phyloP scores from a whole-genome alignment of 2,888 invertebrate genomes.

The Tinea semifulvella region DNA sequence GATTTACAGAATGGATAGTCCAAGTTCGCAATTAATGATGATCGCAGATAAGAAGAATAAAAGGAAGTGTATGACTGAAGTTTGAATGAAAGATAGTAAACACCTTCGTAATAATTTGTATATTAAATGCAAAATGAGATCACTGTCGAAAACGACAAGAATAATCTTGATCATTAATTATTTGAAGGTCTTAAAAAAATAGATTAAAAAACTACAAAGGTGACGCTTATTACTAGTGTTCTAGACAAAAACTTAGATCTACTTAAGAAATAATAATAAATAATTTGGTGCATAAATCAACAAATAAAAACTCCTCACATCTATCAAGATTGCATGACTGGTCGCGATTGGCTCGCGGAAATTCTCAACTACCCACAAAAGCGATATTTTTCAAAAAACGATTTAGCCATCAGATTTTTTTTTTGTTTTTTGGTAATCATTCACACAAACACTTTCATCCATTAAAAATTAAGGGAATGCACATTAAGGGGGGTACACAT shows the following conservation, averaged over 20 bases:
- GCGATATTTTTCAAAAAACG: conserved; percentile 28
- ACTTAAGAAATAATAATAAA: conserved; percentile 53
- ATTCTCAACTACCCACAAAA: conserved; percentile 60
- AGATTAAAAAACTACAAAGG: conserved; percentile 49
- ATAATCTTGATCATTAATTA: conserved; percentile 26
- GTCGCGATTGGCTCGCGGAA: conserved; percentile 45
- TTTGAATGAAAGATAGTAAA: no score
- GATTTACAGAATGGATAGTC: no score
- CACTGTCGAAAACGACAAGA: conserved; percentile 26
- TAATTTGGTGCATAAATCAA: conserved; percentile 56
- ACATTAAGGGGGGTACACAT: conserved; percentile 9
- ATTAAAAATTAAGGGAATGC: conserved; percentile 1
- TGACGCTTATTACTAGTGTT: conserved; percentile 62
- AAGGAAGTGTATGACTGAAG: no score
- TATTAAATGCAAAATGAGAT: conserved; percentile 31
- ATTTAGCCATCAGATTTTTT: conserved; percentile 4
- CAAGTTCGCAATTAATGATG: no score
- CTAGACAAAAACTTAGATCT: conserved; percentile 61
- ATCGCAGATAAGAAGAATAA: no score
- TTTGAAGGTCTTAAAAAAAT: conserved; percentile 30
- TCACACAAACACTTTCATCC: background rate
- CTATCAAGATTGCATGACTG: conserved; percentile 36
- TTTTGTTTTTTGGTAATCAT: background rate
- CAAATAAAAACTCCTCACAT: conserved; percentile 29
- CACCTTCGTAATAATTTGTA: background rate